These are phyloP conservation scores for Macrostomum cliftonense DNA, from an alignment of 2,888 invertebrate genomes.

Conservation along the genomic window DNA sequence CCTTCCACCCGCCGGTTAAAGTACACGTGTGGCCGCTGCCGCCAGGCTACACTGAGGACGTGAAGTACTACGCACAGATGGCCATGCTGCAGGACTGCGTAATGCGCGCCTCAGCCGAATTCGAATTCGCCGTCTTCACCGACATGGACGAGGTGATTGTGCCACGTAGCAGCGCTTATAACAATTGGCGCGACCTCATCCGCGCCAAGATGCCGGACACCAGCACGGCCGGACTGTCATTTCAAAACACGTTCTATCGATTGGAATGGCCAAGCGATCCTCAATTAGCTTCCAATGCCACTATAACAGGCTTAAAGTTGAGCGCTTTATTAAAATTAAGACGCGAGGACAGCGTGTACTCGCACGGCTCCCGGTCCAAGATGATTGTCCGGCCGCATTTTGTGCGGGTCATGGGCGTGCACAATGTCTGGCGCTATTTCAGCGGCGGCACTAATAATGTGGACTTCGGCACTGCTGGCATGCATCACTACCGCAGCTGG, in stretches of 20 bases:
- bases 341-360: slow-evolving; percentile 2
- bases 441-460: not conserved
- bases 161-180: not conserved
- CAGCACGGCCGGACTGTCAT: not conserved
- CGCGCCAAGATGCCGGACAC: not conserved
- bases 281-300: not conserved
- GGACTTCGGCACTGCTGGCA: slow-evolving; percentile 2
- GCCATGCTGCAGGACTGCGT: slow-evolving; percentile 7
- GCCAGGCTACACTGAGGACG: slow-evolving; percentile 3
- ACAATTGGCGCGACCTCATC: slow-evolving; percentile 4
- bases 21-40: slow-evolving; percentile 9
- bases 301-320: not conserved
- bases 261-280: slow-evolving; percentile 8
- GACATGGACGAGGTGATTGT: slow-evolving; percentile 6
- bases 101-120: not conserved
- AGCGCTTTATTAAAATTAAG: not conserved
- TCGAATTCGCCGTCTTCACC: slow-evolving; percentile 5
- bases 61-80: slow-evolving; percentile 9
- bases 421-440: slow-evolving; percentile 6
- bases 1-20: slow-evolving; percentile 8
- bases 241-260: slow-evolving; percentile 5
- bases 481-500: slow-evolving; percentile 5
- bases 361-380: not conserved
- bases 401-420: slow-evolving; percentile 3
- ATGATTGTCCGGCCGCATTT: slow-evolving; percentile 1